A percentile compares a stretch with the other conserved stretches of the same genome.
phyloP scores from a whole-genome alignment of 2,888 invertebrate genomes.

The Malthinus seriepunctatus region DNA sequence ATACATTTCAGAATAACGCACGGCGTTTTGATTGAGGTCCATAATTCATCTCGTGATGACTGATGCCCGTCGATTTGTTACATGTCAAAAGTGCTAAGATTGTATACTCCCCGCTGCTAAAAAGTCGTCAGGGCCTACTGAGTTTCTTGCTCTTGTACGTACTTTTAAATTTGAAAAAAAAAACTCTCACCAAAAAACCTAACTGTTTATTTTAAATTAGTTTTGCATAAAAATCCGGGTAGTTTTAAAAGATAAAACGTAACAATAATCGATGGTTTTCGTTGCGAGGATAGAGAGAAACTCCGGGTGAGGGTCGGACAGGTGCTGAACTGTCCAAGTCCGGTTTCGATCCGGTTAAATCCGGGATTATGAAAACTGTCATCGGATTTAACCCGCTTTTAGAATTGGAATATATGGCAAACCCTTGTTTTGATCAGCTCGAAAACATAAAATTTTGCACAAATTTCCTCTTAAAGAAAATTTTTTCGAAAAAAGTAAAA shows the following conservation, averaged over 20 bases:
- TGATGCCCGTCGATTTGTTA: constrained; percentile 54
- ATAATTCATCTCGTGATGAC: constrained; percentile 50
- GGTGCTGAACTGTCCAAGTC: constrained; percentile 29
- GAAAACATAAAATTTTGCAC: background rate
- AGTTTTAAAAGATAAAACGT: background rate
- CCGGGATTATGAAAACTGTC: constrained; percentile 35
- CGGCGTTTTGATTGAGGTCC: constrained; percentile 29
- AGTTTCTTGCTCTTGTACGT: constrained; percentile 34
- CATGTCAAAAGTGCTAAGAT: constrained; percentile 53
- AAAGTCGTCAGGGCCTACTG: constrained; percentile 50
- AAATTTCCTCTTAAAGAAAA: background rate
- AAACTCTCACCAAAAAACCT: constrained; percentile 8
- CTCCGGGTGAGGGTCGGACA: constrained; percentile 15
- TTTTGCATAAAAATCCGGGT: background rate
- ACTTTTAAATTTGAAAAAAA: background rate
- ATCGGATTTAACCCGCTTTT: constrained; percentile 31
- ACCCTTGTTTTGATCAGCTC: background rate
- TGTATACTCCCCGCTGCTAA: constrained; percentile 49
- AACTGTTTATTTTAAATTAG: constrained; percentile 15
- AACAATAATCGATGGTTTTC: background rate
- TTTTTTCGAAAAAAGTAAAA: background rate
- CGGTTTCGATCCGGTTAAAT: constrained; percentile 32
- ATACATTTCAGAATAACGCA: constrained; percentile 24
- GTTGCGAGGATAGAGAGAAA: background rate
- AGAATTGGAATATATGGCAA: constrained; percentile 17